Evolutionary conservation across 2,888 invertebrate genomes (phyloP).

Genomic region (Sminthurinus aureus): DNA sequence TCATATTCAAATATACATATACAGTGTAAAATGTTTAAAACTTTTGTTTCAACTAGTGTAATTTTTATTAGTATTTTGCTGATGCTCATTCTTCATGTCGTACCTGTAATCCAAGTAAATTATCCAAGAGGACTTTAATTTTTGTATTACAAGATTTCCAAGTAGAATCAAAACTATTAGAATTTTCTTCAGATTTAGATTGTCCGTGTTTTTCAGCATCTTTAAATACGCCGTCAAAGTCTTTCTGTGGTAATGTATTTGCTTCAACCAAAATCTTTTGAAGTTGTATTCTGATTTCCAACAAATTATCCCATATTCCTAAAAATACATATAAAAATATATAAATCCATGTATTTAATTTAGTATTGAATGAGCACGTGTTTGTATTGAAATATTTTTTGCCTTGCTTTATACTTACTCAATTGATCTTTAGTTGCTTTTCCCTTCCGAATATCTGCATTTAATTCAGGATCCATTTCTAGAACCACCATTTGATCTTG

Average conservation of each 20-base stretch:
- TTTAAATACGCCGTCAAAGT: conserved; percentile 66
- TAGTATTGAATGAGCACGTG: neutral
- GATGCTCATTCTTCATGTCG: conserved; percentile 54
- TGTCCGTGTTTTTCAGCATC: conserved; percentile 58
- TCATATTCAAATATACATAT: no score
- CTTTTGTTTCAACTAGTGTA: no score
- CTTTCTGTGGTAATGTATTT: conserved; percentile 79
- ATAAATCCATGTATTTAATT: neutral
- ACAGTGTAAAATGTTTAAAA: no score
- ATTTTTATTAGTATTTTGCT: no score
- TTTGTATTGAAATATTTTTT: neutral
- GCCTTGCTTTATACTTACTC: conserved; percentile 56
- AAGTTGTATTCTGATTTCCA: conserved; percentile 86
- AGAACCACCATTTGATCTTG: neutral
- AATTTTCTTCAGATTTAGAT: neutral
- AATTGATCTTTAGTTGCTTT: conserved; percentile 62
- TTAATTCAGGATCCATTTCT: conserved; percentile 60
- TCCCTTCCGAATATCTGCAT: conserved; percentile 63
- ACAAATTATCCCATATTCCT: conserved; percentile 77
- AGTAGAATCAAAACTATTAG: conserved; percentile 66
- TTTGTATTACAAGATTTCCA: conserved; percentile 67
- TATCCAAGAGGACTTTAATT: conserved; percentile 70
- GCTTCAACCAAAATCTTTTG: conserved; percentile 80
- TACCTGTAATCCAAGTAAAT: conserved; percentile 68
- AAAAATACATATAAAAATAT: conserved; percentile 1